Evolutionary conservation across 1,140 invertebrate genomes (phyloP), one percentile per base, ranked within the genome.

Genomic region (Lepidurus couesii): DNA sequence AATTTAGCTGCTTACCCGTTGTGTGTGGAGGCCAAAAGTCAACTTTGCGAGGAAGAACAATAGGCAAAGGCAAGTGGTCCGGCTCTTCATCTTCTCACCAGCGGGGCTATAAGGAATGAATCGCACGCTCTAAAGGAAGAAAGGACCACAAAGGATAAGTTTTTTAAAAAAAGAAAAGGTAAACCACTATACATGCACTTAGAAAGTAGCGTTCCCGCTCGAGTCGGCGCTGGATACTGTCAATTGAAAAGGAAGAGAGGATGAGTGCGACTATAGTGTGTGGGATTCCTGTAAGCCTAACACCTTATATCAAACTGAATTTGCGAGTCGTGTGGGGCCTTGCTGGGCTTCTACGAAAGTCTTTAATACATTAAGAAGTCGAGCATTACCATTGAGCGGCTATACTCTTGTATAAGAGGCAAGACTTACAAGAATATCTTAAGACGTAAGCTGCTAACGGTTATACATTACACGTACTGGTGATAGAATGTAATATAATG

Each of bases 11-110:
- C 53, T 65, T 65, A 65, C 53, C 53, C 53, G 16, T 16, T 65
- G 53, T 65, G 53, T 65, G 53, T 65, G 53, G 53, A 65, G 53
- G 53, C 53, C 21, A 16, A 65, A 65, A 65, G 53, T 65, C 53
- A 65, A 65, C 53, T 65, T 65, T 13, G 53, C 13, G 9, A 65
- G 53, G n/a, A 65, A 65, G 53, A 65, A 65, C 53, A 65, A 65
- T 21, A 65, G 53, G 53, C 16, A 65, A 65, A 65, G 53, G 53
- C 53, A 65, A 65, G 53, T 65, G 53, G 53, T 65, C 53, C n/a
- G 53, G 53, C 53, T 65, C 53, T 65, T 65, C 53, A 65, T 65
- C 53, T 65, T 65, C 53, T 65, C 53, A 9, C 53, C 53, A 65
- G 53, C 53, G 53, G 53, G 53, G 53, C 53, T 65, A 65, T 13